phyloP scores from a whole-genome alignment of 2,113 vertebrate species.

The Mixornis gularis region DNA sequence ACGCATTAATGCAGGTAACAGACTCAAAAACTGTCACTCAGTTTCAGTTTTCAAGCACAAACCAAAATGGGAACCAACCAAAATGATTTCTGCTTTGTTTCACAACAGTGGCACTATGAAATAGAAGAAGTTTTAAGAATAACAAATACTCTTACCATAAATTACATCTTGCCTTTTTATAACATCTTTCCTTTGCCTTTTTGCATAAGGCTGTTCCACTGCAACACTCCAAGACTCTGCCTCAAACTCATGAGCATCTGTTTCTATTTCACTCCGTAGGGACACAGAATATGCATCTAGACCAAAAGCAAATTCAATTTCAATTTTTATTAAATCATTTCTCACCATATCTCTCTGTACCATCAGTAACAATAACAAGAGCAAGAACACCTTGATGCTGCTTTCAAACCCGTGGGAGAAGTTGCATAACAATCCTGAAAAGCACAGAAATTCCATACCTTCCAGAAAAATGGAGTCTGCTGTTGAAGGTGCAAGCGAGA shows the following conservation, averaged over 20 bases:
- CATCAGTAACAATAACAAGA: background rate
- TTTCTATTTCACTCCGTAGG: slow-evolving; percentile 82
- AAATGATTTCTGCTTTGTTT: background rate
- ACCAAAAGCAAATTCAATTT: background rate
- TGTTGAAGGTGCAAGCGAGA: slow-evolving; percentile 79
- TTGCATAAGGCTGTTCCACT: slow-evolving; percentile 81
- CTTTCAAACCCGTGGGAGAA: background rate
- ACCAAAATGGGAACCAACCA: background rate
- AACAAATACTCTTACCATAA: slow-evolving; percentile 77
- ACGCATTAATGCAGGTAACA: background rate
- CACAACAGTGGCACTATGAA: background rate
- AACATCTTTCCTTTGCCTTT: slow-evolving; percentile 78
- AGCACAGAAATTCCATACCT: slow-evolving; percentile 71
- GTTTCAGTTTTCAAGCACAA: background rate
- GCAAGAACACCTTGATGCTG: background rate
- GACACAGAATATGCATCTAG: slow-evolving; percentile 80
- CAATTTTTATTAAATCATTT: background rate
- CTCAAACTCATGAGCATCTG: slow-evolving; percentile 86
- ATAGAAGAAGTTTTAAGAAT: background rate
- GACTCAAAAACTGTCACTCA: background rate
- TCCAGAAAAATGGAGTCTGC: slow-evolving; percentile 85
- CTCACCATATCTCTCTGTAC: background rate
- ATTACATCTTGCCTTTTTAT: slow-evolving; percentile 92
- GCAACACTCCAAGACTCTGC: slow-evolving; percentile 91
- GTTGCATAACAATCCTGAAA: background rate